Evolutionary conservation across 1,140 invertebrate genomes (phyloP).

Genomic region (Danaus melanippus): DNA sequence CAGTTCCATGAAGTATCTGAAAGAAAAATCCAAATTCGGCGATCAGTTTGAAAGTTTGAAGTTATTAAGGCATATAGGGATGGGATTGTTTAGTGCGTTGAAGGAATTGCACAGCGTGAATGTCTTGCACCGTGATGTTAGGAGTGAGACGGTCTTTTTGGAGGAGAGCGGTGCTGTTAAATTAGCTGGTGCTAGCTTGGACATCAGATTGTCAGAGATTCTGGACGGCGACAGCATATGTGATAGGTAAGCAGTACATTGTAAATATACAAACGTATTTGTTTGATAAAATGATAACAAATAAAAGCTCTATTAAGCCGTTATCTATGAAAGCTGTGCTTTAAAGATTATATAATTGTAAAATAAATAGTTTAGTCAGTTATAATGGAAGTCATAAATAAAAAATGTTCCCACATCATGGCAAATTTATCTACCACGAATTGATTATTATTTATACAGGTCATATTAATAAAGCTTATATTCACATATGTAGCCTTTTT

Average conservation of each 20-base stretch:
- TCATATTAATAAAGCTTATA: no score
- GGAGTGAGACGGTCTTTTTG: conserved; percentile 52
- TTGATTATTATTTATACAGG: no score
- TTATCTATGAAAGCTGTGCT: no score
- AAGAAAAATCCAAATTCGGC: conserved; percentile 32
- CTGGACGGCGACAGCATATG: conserved; percentile 41
- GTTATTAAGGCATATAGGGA: conserved; percentile 75
- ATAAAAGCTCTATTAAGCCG: no score
- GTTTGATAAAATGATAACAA: no score
- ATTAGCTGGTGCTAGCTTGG: conserved; percentile 46
- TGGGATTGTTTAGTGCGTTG: conserved; percentile 77
- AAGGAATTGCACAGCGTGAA: conserved; percentile 53
- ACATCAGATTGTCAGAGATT: conserved; percentile 44
- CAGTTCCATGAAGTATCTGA: conserved; percentile 38
- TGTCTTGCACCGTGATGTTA: conserved; percentile 49
- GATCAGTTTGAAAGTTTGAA: conserved; percentile 74
- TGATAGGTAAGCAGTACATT: conserved; percentile 41
- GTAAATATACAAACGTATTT: no score
- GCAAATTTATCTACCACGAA: no score
- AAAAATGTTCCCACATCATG: no score
- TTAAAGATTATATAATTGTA: no score
- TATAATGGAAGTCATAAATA: no score
- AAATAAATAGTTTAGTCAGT: no score
- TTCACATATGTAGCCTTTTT: no score
- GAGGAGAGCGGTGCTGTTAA: conserved; percentile 45